Evolutionary conservation across 1,140 invertebrate genomes (phyloP), one percentile per base, ranked within the genome.

Genomic region (Cydia strobilella): DNA sequence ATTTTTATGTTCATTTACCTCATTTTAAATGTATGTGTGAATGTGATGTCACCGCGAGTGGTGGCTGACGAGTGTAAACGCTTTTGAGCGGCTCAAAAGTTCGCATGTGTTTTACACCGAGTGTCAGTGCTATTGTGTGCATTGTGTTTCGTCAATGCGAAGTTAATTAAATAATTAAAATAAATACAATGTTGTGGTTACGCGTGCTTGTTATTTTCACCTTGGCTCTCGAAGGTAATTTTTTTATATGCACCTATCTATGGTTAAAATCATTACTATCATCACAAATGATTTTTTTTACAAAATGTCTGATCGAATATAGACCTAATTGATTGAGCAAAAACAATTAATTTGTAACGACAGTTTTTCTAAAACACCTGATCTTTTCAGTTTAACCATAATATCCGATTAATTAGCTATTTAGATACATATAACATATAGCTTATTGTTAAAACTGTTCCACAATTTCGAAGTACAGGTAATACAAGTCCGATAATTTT

Each of bases 21-120:
- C 84, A 84, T 87, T 87, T 84, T 84, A 84, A 75, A 81, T 59
- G 73, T 77, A 75, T 39, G 79, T 84, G 77, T 79, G 80, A 85
- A 35, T 35, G 65, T 90, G 88, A 88, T 87, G 85, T 90, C 86
- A 88, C 79, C 83, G 77, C 76, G 77, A 77, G 76, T 77, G 76
- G 76, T 83, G 31, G 62, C 72, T 72, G 74, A 74, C 35, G 74
- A 77, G 73, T 77, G 83, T 86, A 85, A 87, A 82, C 72, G 81
- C 76, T 80, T 78, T 63, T 76, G 65, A 82, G 83, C 74, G 80
- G 77, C 76, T 74, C 82, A 69, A 82, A 80, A 80, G 86, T 74
- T 79, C 76, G 77, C 84, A 80, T 84, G 83, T 81, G 80, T 80
- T 80, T 75, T 73, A 59, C 20, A 23, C 20, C 9, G 51, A 59